Base-by-base conservation (phyloP, 2,797 vertebrate species). In the Poecilia picta region DNA sequence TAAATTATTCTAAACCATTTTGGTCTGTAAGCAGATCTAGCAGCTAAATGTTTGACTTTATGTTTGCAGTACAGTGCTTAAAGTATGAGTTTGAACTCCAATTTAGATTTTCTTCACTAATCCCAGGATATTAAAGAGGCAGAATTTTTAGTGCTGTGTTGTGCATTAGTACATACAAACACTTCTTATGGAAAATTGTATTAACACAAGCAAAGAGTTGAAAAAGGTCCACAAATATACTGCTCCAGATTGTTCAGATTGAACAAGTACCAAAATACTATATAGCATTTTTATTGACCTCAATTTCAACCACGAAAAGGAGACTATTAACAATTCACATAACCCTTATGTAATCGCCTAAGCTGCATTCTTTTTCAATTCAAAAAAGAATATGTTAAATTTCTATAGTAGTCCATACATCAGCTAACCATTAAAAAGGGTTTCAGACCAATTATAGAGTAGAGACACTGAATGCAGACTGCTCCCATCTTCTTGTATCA, bases 401-500 rank as follows among this genome's bases (percentile, higher is more conserved):
- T 68, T 72, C 78, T 39, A 31, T n/a, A 62, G 25, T 55, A 46
- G 46, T 64, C 41, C 16, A 51, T 72, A 31, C 74, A 81, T 74
- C 49, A 77, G 74, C 68, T 79, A 62, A 84, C 81, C 73, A 76
- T 81, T 70, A 83, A 51, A 76, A 79, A 81, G 77, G 41, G 8
- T 4, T 43, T n/a, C 25, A 43, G 25, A 8, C 12, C 39, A 70
- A 15, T 70, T 41, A 68, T 23, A 68, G 20, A 51, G 72, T 41
- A 46, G 68, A 73, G 62, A 49, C 79, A 53, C 43, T 6, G 77
- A 62, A 66, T 39, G 20, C 75, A 83, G 80, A 77, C 53, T 55
- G 59, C 74, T 46, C 78, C 84, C 73, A 43, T 74, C 82, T 83
- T 80, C 72, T 76, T 78, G n/a, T 43, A 82, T 88, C 84, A 89